phyloP scores from a whole-genome alignment of 2,888 invertebrate genomes.

The Lepidonotus clava region DNA sequence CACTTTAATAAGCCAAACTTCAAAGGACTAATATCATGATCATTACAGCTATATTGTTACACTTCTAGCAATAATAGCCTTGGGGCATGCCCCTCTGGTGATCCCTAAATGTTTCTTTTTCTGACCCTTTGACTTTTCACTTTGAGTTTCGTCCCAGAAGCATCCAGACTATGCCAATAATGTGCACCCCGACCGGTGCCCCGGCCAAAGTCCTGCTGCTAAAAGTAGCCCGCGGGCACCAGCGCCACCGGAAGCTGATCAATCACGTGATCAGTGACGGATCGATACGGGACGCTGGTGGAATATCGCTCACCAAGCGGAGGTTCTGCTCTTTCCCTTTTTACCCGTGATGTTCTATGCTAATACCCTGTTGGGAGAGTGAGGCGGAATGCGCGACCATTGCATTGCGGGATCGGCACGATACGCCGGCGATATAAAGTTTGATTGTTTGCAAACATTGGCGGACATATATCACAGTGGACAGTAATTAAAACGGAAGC shows the following conservation, averaged over 20 bases:
- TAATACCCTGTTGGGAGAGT: not conserved
- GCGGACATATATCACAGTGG: slow-evolving; percentile 41
- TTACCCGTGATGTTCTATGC: no score
- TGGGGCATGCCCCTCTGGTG: not conserved
- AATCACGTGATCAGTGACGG: slow-evolving; percentile 33
- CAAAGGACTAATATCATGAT: not conserved
- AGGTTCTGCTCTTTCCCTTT: no score
- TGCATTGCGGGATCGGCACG: not conserved
- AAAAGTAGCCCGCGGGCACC: not conserved
- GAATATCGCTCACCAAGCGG: no score
- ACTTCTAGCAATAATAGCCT: not conserved
- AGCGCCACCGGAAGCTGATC: slow-evolving; percentile 10
- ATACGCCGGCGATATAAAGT: not conserved
- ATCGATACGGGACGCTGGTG: not conserved
- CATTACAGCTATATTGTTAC: not conserved
- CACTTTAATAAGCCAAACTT: not conserved
- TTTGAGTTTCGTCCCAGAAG: not conserved
- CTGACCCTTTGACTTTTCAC: not conserved
- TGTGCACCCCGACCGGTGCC: not conserved
- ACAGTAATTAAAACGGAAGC: slow-evolving; percentile 35
- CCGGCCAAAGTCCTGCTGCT: not conserved
- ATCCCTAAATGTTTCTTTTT: not conserved
- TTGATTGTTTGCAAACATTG: slow-evolving; percentile 31
- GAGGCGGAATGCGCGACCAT: not conserved
- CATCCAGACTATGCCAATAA: not conserved